These are phyloP conservation scores for Catharus ustulatus DNA, from an alignment of 2,797 vertebrate species.

Conservation along the genomic window DNA sequence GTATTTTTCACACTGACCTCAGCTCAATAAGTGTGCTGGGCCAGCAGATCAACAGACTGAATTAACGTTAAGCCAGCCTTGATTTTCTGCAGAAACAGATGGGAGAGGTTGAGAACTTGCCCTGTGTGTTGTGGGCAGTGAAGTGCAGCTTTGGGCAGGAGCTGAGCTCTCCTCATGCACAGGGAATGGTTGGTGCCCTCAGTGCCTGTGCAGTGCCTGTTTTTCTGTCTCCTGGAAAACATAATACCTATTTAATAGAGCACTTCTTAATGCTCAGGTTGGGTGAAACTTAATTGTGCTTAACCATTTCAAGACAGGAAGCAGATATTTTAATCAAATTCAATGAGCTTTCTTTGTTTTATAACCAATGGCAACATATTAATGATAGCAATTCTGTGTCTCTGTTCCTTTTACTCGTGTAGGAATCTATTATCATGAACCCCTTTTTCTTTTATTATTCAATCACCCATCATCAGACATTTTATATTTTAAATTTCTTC, in stretches of 20 bases:
- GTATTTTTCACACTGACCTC: neutral
- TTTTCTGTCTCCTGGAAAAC: neutral
- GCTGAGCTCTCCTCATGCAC: accelerated
- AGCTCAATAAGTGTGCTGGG: neutral
- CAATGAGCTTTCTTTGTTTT: slow-evolving; percentile 23
- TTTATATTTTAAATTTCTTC: slow-evolving; percentile 63
- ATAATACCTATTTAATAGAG: neutral
- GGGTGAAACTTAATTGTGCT: neutral
- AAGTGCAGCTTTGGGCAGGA: neutral
- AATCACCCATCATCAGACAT: neutral
- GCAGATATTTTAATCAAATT: neutral
- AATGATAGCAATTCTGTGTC: neutral
- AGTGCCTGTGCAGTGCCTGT: neutral
- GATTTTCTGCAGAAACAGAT: neutral
- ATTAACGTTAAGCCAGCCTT: neutral
- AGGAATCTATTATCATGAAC: slow-evolving; percentile 48
- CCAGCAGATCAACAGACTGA: neutral
- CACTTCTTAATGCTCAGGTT: neutral
- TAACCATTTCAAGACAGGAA: slow-evolving; percentile 9
- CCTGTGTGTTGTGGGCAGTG: neutral
- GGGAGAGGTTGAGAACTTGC: neutral
- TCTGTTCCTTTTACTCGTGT: neutral
- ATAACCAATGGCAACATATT: neutral
- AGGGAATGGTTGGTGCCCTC: neutral
- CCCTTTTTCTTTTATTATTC: slow-evolving; percentile 3